Conservation (phyloP, 2,888 invertebrate genomes). For the Caenorhabditis macrosperma region DNA sequence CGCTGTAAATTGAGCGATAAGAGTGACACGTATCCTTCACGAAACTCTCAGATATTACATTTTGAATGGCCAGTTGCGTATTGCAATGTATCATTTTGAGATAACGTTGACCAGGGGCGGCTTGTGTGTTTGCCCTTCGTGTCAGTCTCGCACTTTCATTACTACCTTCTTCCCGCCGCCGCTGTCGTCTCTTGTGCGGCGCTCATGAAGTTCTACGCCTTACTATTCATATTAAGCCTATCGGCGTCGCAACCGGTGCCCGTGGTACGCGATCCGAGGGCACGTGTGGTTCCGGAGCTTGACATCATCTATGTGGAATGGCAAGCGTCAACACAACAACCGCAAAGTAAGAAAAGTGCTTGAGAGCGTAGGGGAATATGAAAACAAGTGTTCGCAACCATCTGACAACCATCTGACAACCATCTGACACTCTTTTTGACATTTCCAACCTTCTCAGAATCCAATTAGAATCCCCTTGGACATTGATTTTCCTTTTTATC, state of each 20-base stretch:
- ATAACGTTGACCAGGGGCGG: constrained; percentile 56
- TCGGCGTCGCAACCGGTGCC: constrained; percentile 54
- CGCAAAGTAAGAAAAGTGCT: constrained; percentile 65
- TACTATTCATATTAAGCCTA: neutral
- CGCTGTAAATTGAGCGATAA: constrained; percentile 37
- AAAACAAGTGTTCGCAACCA: neutral
- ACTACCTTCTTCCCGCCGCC: constrained; percentile 37
- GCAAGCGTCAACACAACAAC: constrained; percentile 62
- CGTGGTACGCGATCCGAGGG: constrained; percentile 66
- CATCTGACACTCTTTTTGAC: neutral
- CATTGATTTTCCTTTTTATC: constrained; percentile 31
- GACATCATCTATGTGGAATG: constrained; percentile 76
- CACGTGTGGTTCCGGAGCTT: constrained; percentile 67
- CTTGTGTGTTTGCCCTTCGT: constrained; percentile 50
- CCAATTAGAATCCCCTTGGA: constrained; percentile 24
- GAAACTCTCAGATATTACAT: constrained; percentile 60
- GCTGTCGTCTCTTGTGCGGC: constrained; percentile 4
- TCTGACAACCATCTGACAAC: too few species aligned
- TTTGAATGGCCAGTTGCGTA: constrained; percentile 63
- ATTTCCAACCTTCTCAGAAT: neutral
- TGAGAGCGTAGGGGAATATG: too few species aligned
- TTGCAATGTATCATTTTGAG: constrained; percentile 64
- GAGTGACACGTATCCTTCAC: constrained; percentile 53
- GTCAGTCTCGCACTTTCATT: constrained; percentile 53
- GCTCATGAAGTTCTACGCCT: constrained; percentile 19